Percentiles rank a stretch among this genome's conserved stretches.
These are phyloP conservation scores for Mesitornis unicolor DNA, from an alignment of 2,113 vertebrate genomes.

Conservation along the genomic window DNA sequence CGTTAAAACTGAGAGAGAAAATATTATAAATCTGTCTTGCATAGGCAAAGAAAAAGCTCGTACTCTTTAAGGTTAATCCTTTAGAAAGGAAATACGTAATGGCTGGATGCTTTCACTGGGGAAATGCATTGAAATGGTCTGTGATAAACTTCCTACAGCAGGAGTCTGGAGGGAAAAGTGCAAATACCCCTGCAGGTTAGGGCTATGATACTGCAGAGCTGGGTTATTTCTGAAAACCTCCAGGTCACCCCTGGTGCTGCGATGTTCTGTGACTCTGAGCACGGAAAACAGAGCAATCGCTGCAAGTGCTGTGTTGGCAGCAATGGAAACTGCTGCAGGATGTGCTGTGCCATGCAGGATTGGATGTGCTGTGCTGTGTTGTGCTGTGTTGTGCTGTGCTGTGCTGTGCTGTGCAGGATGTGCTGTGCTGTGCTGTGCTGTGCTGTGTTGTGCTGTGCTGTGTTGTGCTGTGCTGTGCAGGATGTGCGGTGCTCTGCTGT, in stretches of 20 bases:
- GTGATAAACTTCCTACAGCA: neutral
- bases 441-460: no score
- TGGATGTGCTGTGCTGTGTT: no score
- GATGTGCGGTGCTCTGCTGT: no score
- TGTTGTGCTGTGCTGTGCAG: no score
- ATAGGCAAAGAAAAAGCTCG: neutral
- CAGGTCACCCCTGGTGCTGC: neutral
- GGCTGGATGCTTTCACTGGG: neutral
- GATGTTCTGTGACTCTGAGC: neutral
- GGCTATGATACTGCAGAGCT: neutral
- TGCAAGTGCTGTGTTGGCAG: neutral
- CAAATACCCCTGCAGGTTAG: neutral
- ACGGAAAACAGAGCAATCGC: neutral
- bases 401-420: no score
- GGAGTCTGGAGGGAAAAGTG: neutral
- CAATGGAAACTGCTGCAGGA: neutral
- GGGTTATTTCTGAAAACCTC: neutral
- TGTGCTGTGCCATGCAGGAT: no score
- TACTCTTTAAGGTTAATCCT: constrained; percentile 27
- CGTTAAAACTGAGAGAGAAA: constrained; percentile 63
- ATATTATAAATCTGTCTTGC: constrained; percentile 72
- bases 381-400: no score
- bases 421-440: no score
- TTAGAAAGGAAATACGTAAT: neutral
- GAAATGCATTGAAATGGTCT: neutral